Percentiles rank a stretch among this genome's conserved stretches.
These are phyloP conservation scores for Nymphalis polychloros DNA, from an alignment of 2,888 invertebrate genomes.

Conservation along the genomic window DNA sequence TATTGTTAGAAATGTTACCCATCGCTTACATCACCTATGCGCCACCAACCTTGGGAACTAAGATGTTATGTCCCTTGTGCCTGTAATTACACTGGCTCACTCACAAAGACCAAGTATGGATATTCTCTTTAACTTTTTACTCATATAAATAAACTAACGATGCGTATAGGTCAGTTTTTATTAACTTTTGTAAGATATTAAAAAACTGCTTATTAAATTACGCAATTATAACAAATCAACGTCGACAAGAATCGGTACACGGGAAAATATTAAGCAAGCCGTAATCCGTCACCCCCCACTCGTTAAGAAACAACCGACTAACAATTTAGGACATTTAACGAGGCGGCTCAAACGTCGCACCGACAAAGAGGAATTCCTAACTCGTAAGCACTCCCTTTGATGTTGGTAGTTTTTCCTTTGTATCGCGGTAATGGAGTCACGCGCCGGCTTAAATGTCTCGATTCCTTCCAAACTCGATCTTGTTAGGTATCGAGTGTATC, in stretches of 20 bases:
- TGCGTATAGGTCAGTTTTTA: background rate
- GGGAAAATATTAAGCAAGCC: slow-evolving; percentile 32
- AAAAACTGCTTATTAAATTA: background rate
- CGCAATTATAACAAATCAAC: background rate
- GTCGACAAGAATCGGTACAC: slow-evolving; percentile 1
- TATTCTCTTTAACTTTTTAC: no score
- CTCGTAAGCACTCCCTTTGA: slow-evolving; percentile 52
- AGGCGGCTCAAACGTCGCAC: slow-evolving; percentile 38
- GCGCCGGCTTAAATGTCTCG: slow-evolving; percentile 62
- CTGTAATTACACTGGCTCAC: no score
- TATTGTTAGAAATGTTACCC: no score
- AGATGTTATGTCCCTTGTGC: no score
- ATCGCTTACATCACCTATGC: no score
- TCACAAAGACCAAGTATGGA: no score
- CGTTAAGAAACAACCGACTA: slow-evolving; percentile 38
- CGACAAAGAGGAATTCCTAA: slow-evolving; percentile 46
- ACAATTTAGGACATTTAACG: slow-evolving; percentile 45
- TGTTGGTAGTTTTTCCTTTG: slow-evolving; percentile 53
- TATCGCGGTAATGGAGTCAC: slow-evolving; percentile 60
- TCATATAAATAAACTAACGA: no score
- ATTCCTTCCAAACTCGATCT: slow-evolving; percentile 61
- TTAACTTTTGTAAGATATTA: background rate
- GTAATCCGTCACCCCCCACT: slow-evolving; percentile 35
- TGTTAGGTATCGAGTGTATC: slow-evolving; percentile 52
- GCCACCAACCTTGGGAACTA: no score